A percentile compares a stretch with the other conserved stretches of the same genome.
Evolutionary conservation across 2,888 invertebrate species (phyloP).

Genomic region (Sepiola atlantica): DNA sequence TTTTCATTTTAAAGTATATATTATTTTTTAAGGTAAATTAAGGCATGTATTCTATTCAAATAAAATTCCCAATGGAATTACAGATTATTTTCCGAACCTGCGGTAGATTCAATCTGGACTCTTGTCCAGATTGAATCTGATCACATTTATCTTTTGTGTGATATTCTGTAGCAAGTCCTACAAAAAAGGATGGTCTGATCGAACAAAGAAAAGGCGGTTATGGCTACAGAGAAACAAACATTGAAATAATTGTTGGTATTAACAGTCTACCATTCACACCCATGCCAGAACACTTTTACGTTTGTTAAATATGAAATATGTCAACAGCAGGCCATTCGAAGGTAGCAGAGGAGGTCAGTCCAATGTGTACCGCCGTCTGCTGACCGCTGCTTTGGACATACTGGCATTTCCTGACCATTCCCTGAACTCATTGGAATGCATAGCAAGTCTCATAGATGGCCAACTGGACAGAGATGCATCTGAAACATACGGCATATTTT

Average conservation of each 20-base stretch:
- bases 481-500: not conserved
- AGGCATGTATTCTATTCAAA: no score
- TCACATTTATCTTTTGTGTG: no score
- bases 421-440: not conserved
- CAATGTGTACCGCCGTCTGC: not conserved
- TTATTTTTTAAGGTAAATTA: no score
- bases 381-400: slow-evolving; percentile 32
- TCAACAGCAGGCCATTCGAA: not conserved
- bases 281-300: not conserved
- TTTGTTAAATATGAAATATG: slow-evolving; percentile 8
- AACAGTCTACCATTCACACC: not conserved
- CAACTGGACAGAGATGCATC: not conserved
- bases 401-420: not conserved
- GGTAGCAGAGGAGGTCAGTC: not conserved
- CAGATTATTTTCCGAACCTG: no score
- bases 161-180: no score
- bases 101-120: no score
- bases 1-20: no score
- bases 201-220: not conserved
- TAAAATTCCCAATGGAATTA: no score
- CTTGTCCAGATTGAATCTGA: no score
- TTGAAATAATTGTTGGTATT: not conserved
- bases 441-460: not conserved
- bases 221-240: not conserved
- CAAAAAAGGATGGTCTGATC: not conserved